Evolutionary conservation across 2,888 invertebrate genomes (phyloP), one percentile per base, ranked within the genome.

Genomic region (Ferdinandea cuprea): DNA sequence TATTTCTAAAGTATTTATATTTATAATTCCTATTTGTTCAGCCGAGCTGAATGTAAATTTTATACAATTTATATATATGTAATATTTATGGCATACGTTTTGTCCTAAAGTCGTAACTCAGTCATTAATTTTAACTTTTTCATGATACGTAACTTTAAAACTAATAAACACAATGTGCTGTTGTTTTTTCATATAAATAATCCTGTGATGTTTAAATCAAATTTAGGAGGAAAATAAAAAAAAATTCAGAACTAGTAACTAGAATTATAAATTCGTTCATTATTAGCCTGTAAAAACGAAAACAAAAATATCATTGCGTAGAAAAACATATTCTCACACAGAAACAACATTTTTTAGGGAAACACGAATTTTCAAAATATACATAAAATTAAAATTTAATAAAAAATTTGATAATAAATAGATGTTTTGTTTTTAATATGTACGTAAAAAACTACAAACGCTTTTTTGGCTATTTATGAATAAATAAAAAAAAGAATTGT

Each of bases 141-240:
- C 13, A 40, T 40, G 40, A 9, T 46, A 59, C 32, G 56, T 56
- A 25, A 46, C 56, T 35, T 40, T 50, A 59, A 28, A 50, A 54
- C 37, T 66, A 40, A 61, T 52, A 54, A 61, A 65, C 58, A 58
- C 52, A 71, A 50, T 50, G 76, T 76, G 63, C 65, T 81, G 68
- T 74, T 71, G n/a, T n/a, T 76, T 52, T 81, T 25, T 69, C 58
- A 71, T 61, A n/a, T n/a, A n/a, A 72, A 78, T 73, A 80, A 80
- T 71, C 66, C 81, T 81, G 81, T 81, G 81, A 81, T 81, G 76
- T 66, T 61, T 66, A 66, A 81, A 81, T 81, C 58, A 81, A 81
- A 76, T 72, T 66, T 59, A 74, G 48, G 17, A 52, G 42, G 59
- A 58, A 40, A 42, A 25, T 30, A 59, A 52, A 15, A 48, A 15